A percentile compares a stretch with the other conserved stretches of the same genome.
Evolutionary conservation across 2,113 vertebrate genomes (phyloP).

Genomic region (Paedocypris sp.): DNA sequence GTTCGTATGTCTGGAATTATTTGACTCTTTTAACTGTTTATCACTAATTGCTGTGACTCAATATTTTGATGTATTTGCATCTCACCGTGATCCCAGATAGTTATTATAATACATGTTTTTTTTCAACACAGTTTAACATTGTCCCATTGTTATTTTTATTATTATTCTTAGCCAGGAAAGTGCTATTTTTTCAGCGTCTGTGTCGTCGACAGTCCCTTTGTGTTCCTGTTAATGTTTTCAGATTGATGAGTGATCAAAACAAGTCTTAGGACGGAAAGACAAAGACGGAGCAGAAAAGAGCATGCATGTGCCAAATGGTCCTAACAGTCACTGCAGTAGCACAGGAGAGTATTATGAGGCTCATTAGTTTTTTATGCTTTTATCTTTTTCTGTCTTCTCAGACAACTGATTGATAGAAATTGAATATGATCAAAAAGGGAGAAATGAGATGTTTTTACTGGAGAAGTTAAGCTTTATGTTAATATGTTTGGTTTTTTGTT

Average conservation of each 20-base stretch:
- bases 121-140: too few species aligned
- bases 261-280: background rate
- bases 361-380: slow-evolving; percentile 35
- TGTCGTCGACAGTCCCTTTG: background rate
- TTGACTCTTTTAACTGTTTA: too few species aligned
- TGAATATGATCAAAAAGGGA: slow-evolving; percentile 27
- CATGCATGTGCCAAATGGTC: slow-evolving; percentile 20
- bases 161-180: too few species aligned
- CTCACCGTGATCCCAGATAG: too few species aligned
- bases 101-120: too few species aligned
- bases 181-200: too few species aligned
- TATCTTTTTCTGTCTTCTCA: slow-evolving; percentile 24
- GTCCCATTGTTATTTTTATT: too few species aligned
- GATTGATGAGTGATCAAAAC: slow-evolving; percentile 15
- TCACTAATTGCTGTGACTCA: too few species aligned
- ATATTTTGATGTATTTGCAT: too few species aligned
- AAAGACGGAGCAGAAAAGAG: background rate
- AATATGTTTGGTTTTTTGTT: background rate
- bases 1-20: too few species aligned
- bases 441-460: slow-evolving; percentile 21
- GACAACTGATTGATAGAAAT: slow-evolving; percentile 29
- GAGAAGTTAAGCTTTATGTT: slow-evolving; percentile 21
- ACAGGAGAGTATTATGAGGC: slow-evolving; percentile 33
- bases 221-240: background rate
- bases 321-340: slow-evolving; percentile 27